Base-by-base conservation (phyloP, 2,113 vertebrate species). In the Urocitellus parryii region DNA sequence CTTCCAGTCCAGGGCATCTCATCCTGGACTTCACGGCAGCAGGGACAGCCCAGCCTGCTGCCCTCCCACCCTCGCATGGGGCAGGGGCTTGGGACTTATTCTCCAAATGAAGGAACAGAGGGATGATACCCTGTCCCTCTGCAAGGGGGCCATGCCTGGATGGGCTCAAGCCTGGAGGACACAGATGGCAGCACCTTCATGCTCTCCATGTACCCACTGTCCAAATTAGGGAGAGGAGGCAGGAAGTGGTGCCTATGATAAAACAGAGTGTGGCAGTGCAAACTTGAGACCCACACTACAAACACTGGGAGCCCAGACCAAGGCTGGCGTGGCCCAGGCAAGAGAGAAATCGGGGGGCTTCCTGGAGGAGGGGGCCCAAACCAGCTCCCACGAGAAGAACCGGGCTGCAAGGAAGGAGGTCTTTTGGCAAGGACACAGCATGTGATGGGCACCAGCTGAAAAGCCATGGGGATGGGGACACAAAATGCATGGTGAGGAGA, bases 221-320 rank as follows among this genome's bases (percentile, higher is more conserved):
- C 61, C 12, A 17, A 37, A 58, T 32, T 27, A 29, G 4, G 51
- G n/a, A 22, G 24, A n/a, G 68, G 0, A 2, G 20, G 34, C 12
- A 11, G 34, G 4, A 20, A 48, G 37, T 0, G 32, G 45, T 11
- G 17, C 17, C 4, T 0, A 1, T 4, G 1, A 1, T 0, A 9
- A 68, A 37, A 51, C 34, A 6, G 48, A 8, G 17, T 0, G 0
- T 11, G 2, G 0, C 10, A 9, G 63, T 0, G 0, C 7, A 22
- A 58, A 34, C 22, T 37, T 37, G 25, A n/a, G 25, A 5, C 0
- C 7, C 8, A 32, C 1, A 1, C 39, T 29, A 0, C 1, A 42
- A 2, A 6, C 29, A 0, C 1, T 0, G 3, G 37, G 45, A 8
- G 14, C 32, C 14, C 17, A 5, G 42, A n/a, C 25, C 10, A 22